phyloP scores from a whole-genome alignment of 1,140 invertebrate species.

The Bactericera cockerelli region DNA sequence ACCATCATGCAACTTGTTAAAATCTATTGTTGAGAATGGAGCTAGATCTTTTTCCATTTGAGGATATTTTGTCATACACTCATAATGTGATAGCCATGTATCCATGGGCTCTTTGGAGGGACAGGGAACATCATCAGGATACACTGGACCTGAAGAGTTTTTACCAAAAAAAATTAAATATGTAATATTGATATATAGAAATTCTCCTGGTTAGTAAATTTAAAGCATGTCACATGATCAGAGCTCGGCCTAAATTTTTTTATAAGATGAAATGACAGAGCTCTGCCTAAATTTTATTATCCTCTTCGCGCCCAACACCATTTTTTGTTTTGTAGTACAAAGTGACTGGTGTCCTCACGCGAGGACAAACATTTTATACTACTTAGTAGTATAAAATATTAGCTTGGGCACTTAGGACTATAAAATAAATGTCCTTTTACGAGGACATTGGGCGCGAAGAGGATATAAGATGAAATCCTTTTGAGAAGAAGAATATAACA shows the following conservation, averaged over 20 bases:
- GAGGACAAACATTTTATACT: too few relatives aligned
- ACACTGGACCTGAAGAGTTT: slow-evolving; percentile 41
- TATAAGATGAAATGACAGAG: neutral
- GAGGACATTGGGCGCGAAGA: too few relatives aligned
- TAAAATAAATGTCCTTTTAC: too few relatives aligned
- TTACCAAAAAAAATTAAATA: slow-evolving; percentile 26
- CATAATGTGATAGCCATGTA: slow-evolving; percentile 48
- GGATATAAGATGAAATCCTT: neutral
- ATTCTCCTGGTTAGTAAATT: neutral
- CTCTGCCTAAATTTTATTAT: neutral
- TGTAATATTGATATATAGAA: slow-evolving; percentile 17
- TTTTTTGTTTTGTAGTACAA: too few relatives aligned
- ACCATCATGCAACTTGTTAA: slow-evolving; percentile 45
- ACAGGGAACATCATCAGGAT: slow-evolving; percentile 75
- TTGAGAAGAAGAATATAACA: too few relatives aligned
- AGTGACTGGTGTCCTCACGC: too few relatives aligned
- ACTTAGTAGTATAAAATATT: too few relatives aligned
- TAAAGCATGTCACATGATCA: neutral
- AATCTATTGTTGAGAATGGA: slow-evolving; percentile 52
- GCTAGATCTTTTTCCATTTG: slow-evolving; percentile 64
- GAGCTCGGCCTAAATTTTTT: neutral
- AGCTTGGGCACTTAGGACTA: too few relatives aligned
- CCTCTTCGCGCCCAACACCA: too few relatives aligned
- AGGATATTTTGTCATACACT: slow-evolving; percentile 44
- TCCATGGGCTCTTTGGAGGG: slow-evolving; percentile 41